Percentiles rank a stretch among this genome's conserved stretches.
These are phyloP conservation scores for Heteractis magnifica DNA, from an alignment of 92 coral and sea anemone genomes.

Conservation along the genomic window DNA sequence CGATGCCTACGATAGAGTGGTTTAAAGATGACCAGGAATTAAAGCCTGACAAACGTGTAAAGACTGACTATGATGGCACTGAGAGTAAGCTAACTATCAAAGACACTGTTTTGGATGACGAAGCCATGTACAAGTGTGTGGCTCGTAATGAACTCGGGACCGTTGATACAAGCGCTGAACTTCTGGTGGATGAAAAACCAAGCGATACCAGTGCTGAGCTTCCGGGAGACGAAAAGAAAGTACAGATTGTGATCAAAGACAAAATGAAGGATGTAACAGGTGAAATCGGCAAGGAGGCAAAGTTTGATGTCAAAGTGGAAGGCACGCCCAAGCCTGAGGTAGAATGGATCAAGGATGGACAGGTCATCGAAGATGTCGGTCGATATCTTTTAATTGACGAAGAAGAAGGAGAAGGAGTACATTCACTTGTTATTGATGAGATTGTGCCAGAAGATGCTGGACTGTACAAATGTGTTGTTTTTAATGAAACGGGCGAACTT, in stretches of 20 bases:
- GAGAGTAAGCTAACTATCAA: conserved; percentile 57
- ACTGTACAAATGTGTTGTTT: conserved; percentile 82
- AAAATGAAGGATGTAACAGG: conserved; percentile 46
- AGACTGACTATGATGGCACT: conserved; percentile 54
- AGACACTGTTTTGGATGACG: conserved; percentile 70
- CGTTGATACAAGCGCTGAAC: conserved; percentile 65
- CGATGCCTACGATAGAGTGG: conserved; percentile 82
- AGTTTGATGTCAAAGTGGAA: conserved; percentile 68
- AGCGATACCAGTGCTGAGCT: conserved; percentile 44
- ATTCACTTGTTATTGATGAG: conserved; percentile 87
- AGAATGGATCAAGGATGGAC: conserved; percentile 83
- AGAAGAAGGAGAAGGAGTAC: conserved; percentile 72
- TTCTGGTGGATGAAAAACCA: conserved; percentile 62
- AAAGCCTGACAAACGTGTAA: conserved; percentile 59
- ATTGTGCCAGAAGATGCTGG: conserved; percentile 81
- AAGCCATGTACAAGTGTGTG: conserved; percentile 82
- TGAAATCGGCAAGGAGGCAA: conserved; percentile 64
- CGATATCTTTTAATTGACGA: conserved; percentile 83
- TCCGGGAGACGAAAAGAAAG: conserved; percentile 55
- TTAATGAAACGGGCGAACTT: conserved; percentile 83
- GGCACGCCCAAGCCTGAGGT: conserved; percentile 85
- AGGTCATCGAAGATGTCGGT: conserved; percentile 81
- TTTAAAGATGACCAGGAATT: conserved; percentile 71
- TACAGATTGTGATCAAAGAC: conserved; percentile 62
- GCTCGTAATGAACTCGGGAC: conserved; percentile 82